Percentiles rank a stretch among this genome's conserved stretches.
Evolutionary conservation across 2,888 invertebrate species (phyloP).

Genomic region (Plebejus argus): DNA sequence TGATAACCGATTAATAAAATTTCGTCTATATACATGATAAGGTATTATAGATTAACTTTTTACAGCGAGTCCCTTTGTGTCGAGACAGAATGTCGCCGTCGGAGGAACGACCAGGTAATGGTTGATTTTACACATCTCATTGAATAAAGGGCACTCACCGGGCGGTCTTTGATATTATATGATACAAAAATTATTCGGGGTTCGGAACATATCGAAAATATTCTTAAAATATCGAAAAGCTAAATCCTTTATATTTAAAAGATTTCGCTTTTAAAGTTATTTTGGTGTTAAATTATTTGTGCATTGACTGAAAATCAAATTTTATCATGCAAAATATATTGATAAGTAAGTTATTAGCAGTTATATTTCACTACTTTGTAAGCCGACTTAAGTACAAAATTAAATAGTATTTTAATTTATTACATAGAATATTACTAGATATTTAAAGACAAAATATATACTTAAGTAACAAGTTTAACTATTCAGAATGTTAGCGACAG

Average conservation of each 20-base stretch:
- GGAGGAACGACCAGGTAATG: conserved; percentile 69
- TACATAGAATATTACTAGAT: too few relatives aligned
- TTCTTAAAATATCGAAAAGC: not conserved
- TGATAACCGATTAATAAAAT: too few relatives aligned
- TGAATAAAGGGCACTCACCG: conserved; percentile 26
- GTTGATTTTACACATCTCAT: conserved; percentile 37
- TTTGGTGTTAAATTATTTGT: not conserved
- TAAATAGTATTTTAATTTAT: too few relatives aligned
- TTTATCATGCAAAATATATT: too few relatives aligned
- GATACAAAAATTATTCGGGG: conserved; percentile 20
- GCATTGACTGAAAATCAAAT: not conserved
- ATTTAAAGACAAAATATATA: too few relatives aligned
- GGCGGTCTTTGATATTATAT: conserved; percentile 29
- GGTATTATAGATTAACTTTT: not conserved
- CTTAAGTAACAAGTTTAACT: too few relatives aligned
- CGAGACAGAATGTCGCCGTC: conserved; percentile 66
- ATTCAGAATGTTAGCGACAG: too few relatives aligned
- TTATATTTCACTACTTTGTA: not conserved
- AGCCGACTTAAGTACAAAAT: not conserved
- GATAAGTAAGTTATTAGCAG: too few relatives aligned
- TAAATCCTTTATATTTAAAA: not conserved
- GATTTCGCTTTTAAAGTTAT: not conserved
- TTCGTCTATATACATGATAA: too few relatives aligned
- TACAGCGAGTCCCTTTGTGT: conserved; percentile 1
- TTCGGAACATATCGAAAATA: not conserved